phyloP scores from a whole-genome alignment of 2,888 invertebrate genomes.

The Rhagophthalmus giganteus region DNA sequence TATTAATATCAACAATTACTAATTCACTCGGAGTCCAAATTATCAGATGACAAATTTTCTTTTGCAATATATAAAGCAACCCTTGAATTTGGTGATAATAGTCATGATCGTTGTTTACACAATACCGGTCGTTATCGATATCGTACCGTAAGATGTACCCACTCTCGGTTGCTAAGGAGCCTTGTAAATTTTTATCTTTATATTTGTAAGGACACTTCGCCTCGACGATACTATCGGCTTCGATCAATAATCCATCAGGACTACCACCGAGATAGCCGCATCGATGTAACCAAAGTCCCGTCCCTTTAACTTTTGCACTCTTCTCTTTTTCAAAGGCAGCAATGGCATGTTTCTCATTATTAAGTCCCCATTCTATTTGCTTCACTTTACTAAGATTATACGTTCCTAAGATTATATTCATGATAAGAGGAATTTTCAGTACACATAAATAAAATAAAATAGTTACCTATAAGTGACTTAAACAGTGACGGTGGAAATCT shows the following conservation, averaged over 20 bases:
- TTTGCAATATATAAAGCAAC: not conserved
- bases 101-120: not conserved
- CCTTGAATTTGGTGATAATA: constrained; percentile 1
- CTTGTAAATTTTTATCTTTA: not conserved
- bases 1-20: not conserved
- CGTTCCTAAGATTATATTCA: not conserved
- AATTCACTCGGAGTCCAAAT: not conserved
- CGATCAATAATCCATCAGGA: not conserved
- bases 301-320: not conserved
- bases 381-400: not conserved
- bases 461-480: too few relatives aligned
- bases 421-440: too few relatives aligned
- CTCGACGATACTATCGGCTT: not conserved
- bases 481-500: too few relatives aligned
- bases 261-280: not conserved
- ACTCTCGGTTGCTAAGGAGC: not conserved
- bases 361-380: not conserved
- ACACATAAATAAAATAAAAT: too few relatives aligned
- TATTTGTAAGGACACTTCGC: not conserved
- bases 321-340: not conserved
- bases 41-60: not conserved
- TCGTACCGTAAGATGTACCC: not conserved
- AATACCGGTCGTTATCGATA: not conserved
- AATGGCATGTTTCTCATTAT: not conserved
- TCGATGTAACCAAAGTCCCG: not conserved